Percentiles rank a stretch among this genome's conserved stretches.
Conservation (phyloP, 2,113 vertebrate species). For the Erpornis zantholeuca region DNA sequence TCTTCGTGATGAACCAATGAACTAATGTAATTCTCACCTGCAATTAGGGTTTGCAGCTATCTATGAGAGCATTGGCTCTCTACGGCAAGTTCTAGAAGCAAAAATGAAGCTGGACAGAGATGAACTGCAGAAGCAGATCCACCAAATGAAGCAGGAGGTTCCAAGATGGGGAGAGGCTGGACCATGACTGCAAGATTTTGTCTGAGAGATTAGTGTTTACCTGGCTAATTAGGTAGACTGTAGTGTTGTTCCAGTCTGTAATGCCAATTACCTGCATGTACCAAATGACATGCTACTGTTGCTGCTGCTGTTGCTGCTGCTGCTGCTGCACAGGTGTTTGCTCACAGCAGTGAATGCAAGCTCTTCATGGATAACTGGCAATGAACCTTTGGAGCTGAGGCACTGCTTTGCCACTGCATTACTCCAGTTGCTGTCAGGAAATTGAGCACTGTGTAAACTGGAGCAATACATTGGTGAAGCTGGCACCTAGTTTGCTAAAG, state of each 20-base stretch:
- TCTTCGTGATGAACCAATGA: background rate
- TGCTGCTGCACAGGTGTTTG: constrained; percentile 30
- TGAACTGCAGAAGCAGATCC: constrained; percentile 78
- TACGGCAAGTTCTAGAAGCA: constrained; percentile 77
- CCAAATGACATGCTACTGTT: background rate
- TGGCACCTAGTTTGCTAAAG: background rate
- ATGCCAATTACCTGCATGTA: constrained; percentile 43
- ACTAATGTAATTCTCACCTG: background rate
- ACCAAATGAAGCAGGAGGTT: constrained; percentile 68
- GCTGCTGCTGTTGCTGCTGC: background rate
- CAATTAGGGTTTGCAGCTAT: constrained; percentile 77
- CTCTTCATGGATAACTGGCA: background rate
- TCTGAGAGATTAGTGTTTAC: background rate
- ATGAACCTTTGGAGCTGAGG: background rate
- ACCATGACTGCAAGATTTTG: background rate
- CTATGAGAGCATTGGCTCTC: constrained; percentile 80
- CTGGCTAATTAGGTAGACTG: background rate
- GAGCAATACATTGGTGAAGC: constrained; percentile 4
- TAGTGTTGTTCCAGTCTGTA: background rate
- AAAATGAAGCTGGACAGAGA: constrained; percentile 81
- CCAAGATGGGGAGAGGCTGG: constrained; percentile 55
- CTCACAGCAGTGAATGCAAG: constrained; percentile 2
- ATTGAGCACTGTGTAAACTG: background rate
- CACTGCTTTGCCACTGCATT: background rate
- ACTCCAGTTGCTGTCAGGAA: constrained; percentile 19